Conservation (phyloP, 1,140 invertebrate genomes). For the Alviniconcha marisindica region DNA sequence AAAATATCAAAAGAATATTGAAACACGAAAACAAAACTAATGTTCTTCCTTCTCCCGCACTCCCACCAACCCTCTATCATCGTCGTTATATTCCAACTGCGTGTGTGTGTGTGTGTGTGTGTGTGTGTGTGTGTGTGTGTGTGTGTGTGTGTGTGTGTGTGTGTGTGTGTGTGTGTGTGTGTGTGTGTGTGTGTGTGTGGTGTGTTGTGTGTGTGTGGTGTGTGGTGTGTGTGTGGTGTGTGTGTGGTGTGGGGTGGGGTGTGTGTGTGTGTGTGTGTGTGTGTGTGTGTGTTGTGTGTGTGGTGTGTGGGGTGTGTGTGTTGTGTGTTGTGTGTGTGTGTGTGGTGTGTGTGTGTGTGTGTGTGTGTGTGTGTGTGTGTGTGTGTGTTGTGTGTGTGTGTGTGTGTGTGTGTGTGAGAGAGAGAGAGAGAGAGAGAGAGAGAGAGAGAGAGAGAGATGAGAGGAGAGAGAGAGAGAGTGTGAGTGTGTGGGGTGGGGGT, state of each 20-base stretch:
- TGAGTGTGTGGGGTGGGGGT: too few species aligned
- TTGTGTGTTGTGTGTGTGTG: neutral
- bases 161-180: neutral
- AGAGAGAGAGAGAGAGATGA: neutral
- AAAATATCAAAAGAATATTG: too few species aligned
- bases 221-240: too few species aligned
- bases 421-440: neutral
- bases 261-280: neutral
- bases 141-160: neutral
- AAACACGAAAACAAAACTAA: neutral
- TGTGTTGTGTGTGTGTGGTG: neutral
- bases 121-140: neutral
- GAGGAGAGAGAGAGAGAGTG: too few species aligned
- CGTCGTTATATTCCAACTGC: neutral
- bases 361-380: constrained; percentile 1
- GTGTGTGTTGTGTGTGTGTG: neutral
- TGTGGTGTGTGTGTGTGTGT: neutral
- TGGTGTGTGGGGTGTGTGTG: neutral
- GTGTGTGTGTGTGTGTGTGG: neutral
- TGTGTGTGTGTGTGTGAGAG: neutral
- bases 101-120: neutral
- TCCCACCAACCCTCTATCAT: neutral
- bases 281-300: neutral
- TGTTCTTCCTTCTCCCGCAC: neutral
- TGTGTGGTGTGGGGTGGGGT: neutral